Conservation (phyloP, 2,113 vertebrate species). For the Athene noctua region DNA sequence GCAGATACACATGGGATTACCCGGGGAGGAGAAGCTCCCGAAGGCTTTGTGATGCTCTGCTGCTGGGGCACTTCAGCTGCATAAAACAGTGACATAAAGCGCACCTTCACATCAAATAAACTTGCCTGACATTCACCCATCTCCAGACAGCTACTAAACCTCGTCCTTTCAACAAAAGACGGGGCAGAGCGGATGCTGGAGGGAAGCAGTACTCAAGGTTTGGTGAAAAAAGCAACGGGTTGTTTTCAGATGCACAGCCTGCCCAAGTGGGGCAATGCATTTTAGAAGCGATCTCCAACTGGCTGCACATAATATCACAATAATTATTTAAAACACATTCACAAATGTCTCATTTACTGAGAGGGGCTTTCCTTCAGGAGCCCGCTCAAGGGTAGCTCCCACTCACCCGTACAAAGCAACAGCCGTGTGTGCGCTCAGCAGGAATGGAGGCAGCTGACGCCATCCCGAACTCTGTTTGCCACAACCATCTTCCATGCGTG, state of each 20-base stretch:
- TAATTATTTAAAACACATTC: neutral
- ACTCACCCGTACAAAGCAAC: neutral
- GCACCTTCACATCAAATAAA: neutral
- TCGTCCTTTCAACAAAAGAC: rapidly evolving
- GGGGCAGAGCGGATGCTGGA: neutral
- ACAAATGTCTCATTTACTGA: neutral
- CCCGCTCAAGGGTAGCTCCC: neutral
- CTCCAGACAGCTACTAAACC: neutral
- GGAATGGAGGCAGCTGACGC: neutral
- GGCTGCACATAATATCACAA: neutral
- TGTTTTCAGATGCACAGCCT: neutral
- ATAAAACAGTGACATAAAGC: rapidly evolving
- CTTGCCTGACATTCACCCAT: neutral
- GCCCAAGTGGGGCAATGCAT: neutral
- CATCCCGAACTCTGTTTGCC: neutral
- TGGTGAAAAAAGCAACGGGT: rapidly evolving
- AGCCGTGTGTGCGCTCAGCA: neutral
- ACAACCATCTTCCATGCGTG: rapidly evolving
- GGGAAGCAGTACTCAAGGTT: neutral
- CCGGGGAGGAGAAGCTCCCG: neutral
- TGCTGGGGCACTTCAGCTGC: neutral
- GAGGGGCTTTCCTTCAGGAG: neutral
- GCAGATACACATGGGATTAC: rapidly evolving
- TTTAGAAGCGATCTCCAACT: neutral
- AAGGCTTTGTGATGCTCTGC: too few species aligned